Percentiles rank a stretch among this genome's conserved stretches.
phyloP scores from a whole-genome alignment of 2,888 invertebrate genomes.

The Lacanobia wlatinum region DNA sequence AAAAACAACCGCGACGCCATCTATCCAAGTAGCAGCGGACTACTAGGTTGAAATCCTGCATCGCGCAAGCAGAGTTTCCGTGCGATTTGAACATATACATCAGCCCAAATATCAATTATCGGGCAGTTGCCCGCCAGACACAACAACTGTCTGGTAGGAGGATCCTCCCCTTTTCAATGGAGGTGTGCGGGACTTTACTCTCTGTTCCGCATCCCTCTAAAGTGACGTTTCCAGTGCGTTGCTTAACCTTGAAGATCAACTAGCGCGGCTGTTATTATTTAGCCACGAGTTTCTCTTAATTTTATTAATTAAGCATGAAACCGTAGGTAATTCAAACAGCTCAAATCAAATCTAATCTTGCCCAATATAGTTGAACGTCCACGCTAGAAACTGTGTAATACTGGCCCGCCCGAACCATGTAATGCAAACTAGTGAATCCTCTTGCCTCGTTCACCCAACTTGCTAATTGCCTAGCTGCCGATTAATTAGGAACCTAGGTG shows the following conservation, averaged over 20 bases:
- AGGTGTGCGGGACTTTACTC: too few species aligned
- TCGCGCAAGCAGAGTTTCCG: too few species aligned
- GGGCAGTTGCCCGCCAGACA: too few species aligned
- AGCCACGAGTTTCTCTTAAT: not conserved
- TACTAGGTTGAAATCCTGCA: too few species aligned
- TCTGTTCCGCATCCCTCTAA: too few species aligned
- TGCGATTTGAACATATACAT: too few species aligned
- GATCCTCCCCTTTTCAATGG: too few species aligned
- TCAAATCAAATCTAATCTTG: conserved; percentile 39
- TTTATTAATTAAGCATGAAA: conserved; percentile 24
- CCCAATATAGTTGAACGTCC: conserved; percentile 25
- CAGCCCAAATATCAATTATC: too few species aligned
- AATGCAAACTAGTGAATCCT: conserved; percentile 51
- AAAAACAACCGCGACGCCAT: too few species aligned
- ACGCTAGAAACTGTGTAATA: conserved; percentile 33
- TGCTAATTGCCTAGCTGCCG: conserved; percentile 51
- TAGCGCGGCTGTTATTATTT: too few species aligned
- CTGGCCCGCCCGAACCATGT: conserved; percentile 56
- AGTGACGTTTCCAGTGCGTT: not conserved
- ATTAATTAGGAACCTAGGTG: conserved; percentile 46
- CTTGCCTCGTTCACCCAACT: conserved; percentile 47
- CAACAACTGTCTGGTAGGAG: too few species aligned
- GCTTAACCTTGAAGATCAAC: not conserved
- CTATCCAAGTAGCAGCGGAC: too few species aligned
- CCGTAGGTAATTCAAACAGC: conserved; percentile 7